Evolutionary conservation across 1,140 invertebrate genomes (phyloP), one percentile per base, ranked within the genome.

Genomic region (Panagrolaimus sp.): DNA sequence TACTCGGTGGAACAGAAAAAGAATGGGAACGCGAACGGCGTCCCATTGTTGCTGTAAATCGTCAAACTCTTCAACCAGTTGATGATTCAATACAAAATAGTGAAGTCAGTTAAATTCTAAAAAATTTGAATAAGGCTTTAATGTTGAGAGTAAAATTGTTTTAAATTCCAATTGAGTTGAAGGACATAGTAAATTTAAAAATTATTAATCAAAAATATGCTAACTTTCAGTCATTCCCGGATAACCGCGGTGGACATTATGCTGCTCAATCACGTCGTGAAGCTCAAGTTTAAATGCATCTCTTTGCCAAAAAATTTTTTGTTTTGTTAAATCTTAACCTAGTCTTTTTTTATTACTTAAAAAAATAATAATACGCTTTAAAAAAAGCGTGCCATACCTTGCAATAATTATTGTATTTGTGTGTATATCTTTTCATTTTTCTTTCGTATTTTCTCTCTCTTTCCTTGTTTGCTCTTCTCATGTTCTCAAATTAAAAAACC

Each of bases 1-100:
- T 58, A 28, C 52, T 58, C 8, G 52, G 52, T n/a, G 52, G 52
- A 21, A 58, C 52, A n/a, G 52, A 58, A 58, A 58, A 58, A 58
- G 52, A 21, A 58, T 58, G 52, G 52, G 52, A 58, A 58, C 52
- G 52, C 8, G 52, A 58, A 58, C 52, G 52, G 14, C 52, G 28
- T 5, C 52, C 52, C 1, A 28, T 28, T 21, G 52, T 28, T 2
- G 52, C 28, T 28, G 10, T 58, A 28, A 21, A 28, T 58, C 52
- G 52, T 12, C 52, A 12, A 26, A 28, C 17, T 26, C 15, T 28
- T 21, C 21, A 26, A 26, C 52, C 52, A 21, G 52, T 26, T 21
- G 52, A 26, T 28, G 52, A 58, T 28, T 58, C 52, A 17, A 58
- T 28, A 21, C 52, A 58, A 28, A 58, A 58, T n/a, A 58, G 52